Conservation (phyloP, 2,888 invertebrate species). For the Clanis bilineata region DNA sequence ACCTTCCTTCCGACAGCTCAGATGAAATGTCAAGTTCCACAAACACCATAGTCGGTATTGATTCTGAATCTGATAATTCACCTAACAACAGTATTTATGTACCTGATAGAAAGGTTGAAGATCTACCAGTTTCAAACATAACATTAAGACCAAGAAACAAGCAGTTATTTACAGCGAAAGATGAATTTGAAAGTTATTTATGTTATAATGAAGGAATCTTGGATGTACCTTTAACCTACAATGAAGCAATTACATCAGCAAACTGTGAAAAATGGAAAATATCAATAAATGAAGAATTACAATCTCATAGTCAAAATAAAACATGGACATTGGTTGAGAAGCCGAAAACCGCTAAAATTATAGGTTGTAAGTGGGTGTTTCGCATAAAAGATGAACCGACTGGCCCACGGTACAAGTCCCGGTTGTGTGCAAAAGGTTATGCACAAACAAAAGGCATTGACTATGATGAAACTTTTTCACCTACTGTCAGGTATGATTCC, state of each 20-base stretch:
- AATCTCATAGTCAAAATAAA: conserved; percentile 29
- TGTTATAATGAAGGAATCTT: background rate
- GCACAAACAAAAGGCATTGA: too few species aligned
- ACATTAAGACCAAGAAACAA: conserved; percentile 30
- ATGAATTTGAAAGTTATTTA: conserved; percentile 20
- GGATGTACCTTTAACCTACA: conserved; percentile 27
- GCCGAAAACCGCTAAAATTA: conserved; percentile 20
- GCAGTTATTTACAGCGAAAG: conserved; percentile 27
- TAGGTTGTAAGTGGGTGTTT: conserved; percentile 36
- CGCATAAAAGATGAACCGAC: conserved; percentile 27
- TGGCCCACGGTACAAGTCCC: conserved; percentile 3
- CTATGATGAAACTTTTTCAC: too few species aligned
- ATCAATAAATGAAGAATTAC: conserved; percentile 30
- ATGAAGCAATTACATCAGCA: conserved; percentile 29
- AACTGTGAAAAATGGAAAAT: conserved; percentile 23
- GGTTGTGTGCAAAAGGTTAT: too few species aligned
- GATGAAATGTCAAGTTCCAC: too few species aligned
- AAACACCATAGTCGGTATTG: too few species aligned
- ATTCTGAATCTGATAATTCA: too few species aligned
- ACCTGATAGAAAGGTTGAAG: too few species aligned
- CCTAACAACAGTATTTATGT: too few species aligned
- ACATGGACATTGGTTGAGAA: conserved; percentile 29
- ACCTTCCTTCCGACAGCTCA: too few species aligned
- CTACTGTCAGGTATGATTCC: too few species aligned
- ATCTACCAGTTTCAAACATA: conserved; percentile 4